Percentiles rank a stretch among this genome's conserved stretches.
Evolutionary conservation across 2,113 vertebrate species (phyloP).

Genomic region (Himantopus leucocephalus): DNA sequence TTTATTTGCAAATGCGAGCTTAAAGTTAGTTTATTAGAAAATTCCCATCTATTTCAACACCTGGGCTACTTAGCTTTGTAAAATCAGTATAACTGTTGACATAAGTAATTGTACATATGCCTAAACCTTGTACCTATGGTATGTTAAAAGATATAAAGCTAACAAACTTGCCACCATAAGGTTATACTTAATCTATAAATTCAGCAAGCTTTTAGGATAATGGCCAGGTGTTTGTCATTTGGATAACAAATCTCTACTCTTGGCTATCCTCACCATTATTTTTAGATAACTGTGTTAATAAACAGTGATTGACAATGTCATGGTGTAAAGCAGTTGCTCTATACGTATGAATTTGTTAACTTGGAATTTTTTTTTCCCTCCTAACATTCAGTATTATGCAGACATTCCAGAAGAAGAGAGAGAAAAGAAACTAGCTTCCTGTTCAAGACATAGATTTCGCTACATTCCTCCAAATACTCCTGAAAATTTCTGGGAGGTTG

Average conservation of each 20-base stretch:
- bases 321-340: background rate
- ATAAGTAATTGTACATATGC: background rate
- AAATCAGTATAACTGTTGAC: background rate
- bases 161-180: background rate
- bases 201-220: background rate
- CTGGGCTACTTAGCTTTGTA: background rate
- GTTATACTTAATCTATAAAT: background rate
- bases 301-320: background rate
- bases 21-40: background rate
- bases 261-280: background rate
- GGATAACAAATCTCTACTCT: background rate
- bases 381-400: slow-evolving; percentile 85
- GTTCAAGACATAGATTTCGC: slow-evolving; percentile 91
- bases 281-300: slow-evolving; percentile 5
- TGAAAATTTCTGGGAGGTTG: slow-evolving; percentile 98
- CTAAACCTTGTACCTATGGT: background rate
- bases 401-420: slow-evolving; percentile 89
- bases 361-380: background rate
- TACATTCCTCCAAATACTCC: slow-evolving; percentile 91
- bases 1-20: background rate
- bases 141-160: background rate
- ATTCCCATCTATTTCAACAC: background rate
- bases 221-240: background rate
- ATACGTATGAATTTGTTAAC: background rate
- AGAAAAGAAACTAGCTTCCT: slow-evolving; percentile 86